Evolutionary conservation across 2,113 vertebrate genomes (phyloP), one percentile per base, ranked within the genome.

Genomic region (Empidonax alnorum): DNA sequence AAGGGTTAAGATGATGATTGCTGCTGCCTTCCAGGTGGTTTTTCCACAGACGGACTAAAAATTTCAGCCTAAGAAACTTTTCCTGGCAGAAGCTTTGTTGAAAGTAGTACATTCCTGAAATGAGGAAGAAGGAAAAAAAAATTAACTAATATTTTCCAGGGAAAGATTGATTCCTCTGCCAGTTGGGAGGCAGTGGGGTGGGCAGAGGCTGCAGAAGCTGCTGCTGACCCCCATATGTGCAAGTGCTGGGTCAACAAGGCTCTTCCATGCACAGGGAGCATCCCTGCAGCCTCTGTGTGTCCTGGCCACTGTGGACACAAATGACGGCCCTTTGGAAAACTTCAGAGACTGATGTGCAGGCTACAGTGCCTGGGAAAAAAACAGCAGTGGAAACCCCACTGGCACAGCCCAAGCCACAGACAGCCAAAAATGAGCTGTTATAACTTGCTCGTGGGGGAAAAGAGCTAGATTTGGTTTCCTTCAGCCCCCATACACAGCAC

Each of bases 101-200:
- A 49, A 94, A 94, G 33, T 58, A 24, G 35, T 76, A 52, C 47
- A n/a, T 77, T 84, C n/a, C 20, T 6, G 3, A 76, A 83, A 66
- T 2, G 9, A 39, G 1, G 5, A 2, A 7, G 5, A 35, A 1
- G 5, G 1, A 4, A 3, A 7, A 12, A 21, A 19, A 1, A 20
- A 37, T 63, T 78, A 31, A 42, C 6, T n/a, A 1, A 10, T 79
- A 49, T 88, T 92, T 90, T 84, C 55, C n/a, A 66, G 35, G 39
- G 44, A 56, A 79, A 56, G 49, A n/a, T 3, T 25, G 37, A 37
- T 58, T 90, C 20, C 6, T 42, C 46, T 44, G 63, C 19, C 21
- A 47, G 11, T 1, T 81, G 33, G 6, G 25, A 78, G 41, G 66
- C 22, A 58, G 46, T 1, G 3, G 41, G 5, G 10, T 23, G 49